Evolutionary conservation across 2,797 vertebrate genomes (phyloP).

Genomic region (Anguilla obscura): DNA sequence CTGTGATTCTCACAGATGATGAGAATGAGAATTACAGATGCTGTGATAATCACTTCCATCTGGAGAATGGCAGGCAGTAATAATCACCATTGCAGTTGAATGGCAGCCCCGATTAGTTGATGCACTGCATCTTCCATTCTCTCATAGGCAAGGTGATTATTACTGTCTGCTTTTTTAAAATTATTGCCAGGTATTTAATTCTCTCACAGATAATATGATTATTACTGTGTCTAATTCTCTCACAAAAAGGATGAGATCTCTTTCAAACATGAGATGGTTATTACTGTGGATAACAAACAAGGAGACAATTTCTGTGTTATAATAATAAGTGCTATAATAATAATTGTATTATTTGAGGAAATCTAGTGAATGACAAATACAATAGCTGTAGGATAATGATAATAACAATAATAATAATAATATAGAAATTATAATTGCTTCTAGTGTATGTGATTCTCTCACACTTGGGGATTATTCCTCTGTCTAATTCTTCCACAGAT

Average conservation of each 20-base stretch:
- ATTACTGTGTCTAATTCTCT: not conserved
- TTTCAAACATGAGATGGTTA: not conserved
- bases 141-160: not conserved
- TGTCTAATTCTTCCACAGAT: slow-evolving; percentile 48
- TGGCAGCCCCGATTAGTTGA: not conserved
- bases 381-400: not conserved
- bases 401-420: not conserved
- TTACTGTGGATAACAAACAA: not conserved
- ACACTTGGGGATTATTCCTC: not conserved
- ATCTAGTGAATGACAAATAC: too few species aligned
- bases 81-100: not conserved
- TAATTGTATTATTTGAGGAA: too few species aligned
- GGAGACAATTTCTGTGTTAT: not conserved
- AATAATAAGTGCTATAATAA: too few species aligned
- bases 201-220: not conserved
- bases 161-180: not conserved
- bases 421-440: not conserved
- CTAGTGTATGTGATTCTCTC: not conserved
- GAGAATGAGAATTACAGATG: not conserved
- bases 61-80: not conserved
- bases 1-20: not conserved
- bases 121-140: not conserved
- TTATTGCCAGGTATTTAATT: not conserved
- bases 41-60: not conserved
- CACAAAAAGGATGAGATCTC: not conserved